A percentile compares a stretch with the other conserved stretches of the same genome.
Evolutionary conservation across 1,140 invertebrate genomes (phyloP).

Genomic region (Cydia pomonella): DNA sequence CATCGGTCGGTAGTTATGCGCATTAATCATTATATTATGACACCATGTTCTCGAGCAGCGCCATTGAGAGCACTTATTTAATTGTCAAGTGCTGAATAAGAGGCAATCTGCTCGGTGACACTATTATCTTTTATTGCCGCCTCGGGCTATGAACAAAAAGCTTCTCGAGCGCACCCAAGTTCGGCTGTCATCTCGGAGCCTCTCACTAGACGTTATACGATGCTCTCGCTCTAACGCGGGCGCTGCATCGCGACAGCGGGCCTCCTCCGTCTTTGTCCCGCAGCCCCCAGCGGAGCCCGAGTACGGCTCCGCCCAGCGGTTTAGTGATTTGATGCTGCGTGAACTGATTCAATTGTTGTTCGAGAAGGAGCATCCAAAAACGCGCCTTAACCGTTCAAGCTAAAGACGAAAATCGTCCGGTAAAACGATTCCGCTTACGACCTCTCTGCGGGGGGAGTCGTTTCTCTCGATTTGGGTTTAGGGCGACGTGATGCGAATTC

Average conservation of each 20-base stretch:
- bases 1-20: conserved; percentile 70
- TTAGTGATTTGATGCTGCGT: conserved; percentile 81
- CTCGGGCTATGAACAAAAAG: conserved; percentile 72
- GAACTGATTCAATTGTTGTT: conserved; percentile 80
- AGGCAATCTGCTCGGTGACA: conserved; percentile 78
- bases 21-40: conserved; percentile 76
- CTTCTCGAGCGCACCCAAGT: conserved; percentile 68
- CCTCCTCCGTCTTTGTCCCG: conserved; percentile 64
- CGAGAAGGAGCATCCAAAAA: conserved; percentile 58
- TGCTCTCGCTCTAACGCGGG: conserved; percentile 59
- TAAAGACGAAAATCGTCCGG: conserved; percentile 75
- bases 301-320: conserved; percentile 77
- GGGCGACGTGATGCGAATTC: conserved; percentile 78
- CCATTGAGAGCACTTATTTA: conserved; percentile 76
- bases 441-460: conserved; percentile 71
- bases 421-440: conserved; percentile 73
- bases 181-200: conserved; percentile 64
- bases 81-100: conserved; percentile 77
- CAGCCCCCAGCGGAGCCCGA: conserved; percentile 72
- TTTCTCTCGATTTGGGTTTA: conserved; percentile 79
- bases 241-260: conserved; percentile 45
- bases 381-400: conserved; percentile 63
- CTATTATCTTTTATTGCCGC: conserved; percentile 74
- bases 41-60: conserved; percentile 62
- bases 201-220: conserved; percentile 53